phyloP scores from a whole-genome alignment of 2,113 vertebrate species.

The Colossoma macropomum region DNA sequence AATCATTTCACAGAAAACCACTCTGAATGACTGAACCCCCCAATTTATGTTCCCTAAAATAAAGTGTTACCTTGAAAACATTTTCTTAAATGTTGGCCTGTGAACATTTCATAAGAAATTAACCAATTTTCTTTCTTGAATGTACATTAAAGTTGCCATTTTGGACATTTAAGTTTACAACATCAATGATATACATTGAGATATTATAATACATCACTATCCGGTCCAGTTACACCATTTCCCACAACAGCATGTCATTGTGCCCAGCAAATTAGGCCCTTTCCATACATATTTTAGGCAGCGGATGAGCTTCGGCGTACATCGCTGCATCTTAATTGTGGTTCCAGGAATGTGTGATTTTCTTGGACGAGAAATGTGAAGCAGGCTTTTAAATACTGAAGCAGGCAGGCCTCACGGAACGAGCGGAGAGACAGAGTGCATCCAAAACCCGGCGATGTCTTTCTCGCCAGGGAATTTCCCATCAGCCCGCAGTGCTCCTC shows the following conservation, averaged over 20 bases:
- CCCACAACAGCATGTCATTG: not conserved
- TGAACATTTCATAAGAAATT: too few species aligned
- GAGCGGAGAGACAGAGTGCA: slow-evolving; percentile 29
- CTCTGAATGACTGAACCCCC: too few species aligned
- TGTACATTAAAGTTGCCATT: too few species aligned
- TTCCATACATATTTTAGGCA: slow-evolving; percentile 56
- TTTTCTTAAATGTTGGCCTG: too few species aligned
- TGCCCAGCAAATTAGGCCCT: slow-evolving; percentile 41
- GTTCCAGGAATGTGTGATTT: slow-evolving; percentile 60
- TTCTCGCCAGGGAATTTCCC: slow-evolving; percentile 58
- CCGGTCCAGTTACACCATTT: too few species aligned
- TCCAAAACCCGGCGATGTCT: slow-evolving; percentile 59
- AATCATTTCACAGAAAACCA: too few species aligned
- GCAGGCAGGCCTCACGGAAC: slow-evolving; percentile 48
- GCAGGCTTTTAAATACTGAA: slow-evolving; percentile 62
- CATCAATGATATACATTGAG: too few species aligned
- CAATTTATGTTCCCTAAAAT: too few species aligned
- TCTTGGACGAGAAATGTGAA: slow-evolving; percentile 62
- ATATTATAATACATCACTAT: too few species aligned
- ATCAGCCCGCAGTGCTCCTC: slow-evolving; percentile 34
- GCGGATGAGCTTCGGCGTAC: slow-evolving; percentile 32
- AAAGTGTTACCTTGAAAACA: too few species aligned
- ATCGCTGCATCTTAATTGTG: slow-evolving; percentile 50
- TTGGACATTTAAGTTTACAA: too few species aligned
- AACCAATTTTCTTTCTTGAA: too few species aligned